These are phyloP conservation scores for Sebastes variabilis DNA, from an alignment of 2,797 vertebrate species.

Conservation along the genomic window DNA sequence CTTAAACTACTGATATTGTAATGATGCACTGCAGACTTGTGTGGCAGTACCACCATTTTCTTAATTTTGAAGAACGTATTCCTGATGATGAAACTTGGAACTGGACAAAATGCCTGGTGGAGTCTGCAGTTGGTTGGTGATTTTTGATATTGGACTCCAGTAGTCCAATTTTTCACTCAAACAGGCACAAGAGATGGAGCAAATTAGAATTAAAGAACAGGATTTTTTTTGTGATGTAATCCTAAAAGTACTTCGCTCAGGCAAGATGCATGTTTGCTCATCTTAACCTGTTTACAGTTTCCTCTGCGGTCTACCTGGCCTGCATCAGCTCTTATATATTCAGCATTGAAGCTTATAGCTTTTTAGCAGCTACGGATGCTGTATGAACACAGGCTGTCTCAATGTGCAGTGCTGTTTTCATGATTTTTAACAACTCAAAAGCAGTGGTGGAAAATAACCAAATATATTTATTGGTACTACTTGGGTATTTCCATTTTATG, in stretches of 20 bases:
- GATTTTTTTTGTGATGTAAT: too few relatives aligned
- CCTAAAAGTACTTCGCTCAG: too few relatives aligned
- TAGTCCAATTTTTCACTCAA: background rate
- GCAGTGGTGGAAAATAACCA: too few relatives aligned
- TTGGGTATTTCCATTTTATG: background rate
- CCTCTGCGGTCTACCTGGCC: background rate
- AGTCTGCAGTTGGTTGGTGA: background rate
- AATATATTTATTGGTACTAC: background rate
- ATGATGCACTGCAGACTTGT: background rate
- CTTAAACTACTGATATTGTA: background rate
- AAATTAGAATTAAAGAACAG: background rate
- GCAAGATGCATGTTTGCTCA: background rate
- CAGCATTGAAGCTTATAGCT: accelerated
- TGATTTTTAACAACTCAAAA: too few relatives aligned
- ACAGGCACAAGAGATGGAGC: background rate
- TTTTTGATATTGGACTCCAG: background rate
- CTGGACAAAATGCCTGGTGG: background rate
- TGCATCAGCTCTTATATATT: too few relatives aligned
- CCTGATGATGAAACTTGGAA: background rate
- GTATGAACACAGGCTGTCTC: too few relatives aligned
- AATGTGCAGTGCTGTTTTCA: background rate
- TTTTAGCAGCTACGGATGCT: too few relatives aligned
- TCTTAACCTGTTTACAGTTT: background rate
- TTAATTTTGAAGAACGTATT: background rate
- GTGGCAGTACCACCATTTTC: background rate